These are phyloP conservation scores for Aphis craccivora DNA, from an alignment of 1,140 invertebrate genomes.

Conservation along the genomic window DNA sequence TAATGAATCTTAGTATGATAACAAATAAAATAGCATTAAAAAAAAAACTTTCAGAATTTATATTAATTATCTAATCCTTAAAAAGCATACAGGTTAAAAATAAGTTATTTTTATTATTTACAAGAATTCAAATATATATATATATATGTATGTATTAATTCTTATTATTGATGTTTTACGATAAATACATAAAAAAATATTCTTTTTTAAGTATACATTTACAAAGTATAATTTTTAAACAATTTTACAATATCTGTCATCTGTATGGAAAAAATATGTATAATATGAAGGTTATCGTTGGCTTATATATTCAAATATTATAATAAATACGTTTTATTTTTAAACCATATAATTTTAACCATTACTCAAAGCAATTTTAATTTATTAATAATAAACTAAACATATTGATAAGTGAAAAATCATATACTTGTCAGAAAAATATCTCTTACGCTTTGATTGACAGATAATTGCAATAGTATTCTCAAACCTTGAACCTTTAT, in stretches of 20 bases:
- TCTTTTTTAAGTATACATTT: background rate
- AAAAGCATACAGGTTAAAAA: background rate
- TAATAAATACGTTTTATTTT: slow-evolving; percentile 8
- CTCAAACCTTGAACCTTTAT: background rate
- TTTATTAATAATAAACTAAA: slow-evolving; percentile 16
- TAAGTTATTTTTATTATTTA: background rate
- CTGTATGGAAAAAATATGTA: background rate
- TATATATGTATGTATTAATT: no score
- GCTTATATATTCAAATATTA: background rate
- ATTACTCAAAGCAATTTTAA: background rate
- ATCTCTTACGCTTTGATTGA: slow-evolving; percentile 16
- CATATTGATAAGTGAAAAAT: background rate
- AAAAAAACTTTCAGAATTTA: background rate
- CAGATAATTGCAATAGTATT: slow-evolving; percentile 15
- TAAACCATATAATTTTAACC: background rate
- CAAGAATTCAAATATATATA: background rate
- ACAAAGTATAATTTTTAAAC: background rate
- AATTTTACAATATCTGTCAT: background rate
- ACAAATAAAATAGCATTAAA: background rate
- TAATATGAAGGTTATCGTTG: background rate
- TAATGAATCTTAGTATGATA: background rate
- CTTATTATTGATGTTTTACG: no score
- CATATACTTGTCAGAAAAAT: slow-evolving; percentile 12
- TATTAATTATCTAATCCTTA: background rate
- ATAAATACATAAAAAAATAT: background rate